Percentiles rank a stretch among this genome's conserved stretches.
These are phyloP conservation scores for Brachionus koreanus DNA, from an alignment of 1,140 invertebrate species.

Conservation along the genomic window DNA sequence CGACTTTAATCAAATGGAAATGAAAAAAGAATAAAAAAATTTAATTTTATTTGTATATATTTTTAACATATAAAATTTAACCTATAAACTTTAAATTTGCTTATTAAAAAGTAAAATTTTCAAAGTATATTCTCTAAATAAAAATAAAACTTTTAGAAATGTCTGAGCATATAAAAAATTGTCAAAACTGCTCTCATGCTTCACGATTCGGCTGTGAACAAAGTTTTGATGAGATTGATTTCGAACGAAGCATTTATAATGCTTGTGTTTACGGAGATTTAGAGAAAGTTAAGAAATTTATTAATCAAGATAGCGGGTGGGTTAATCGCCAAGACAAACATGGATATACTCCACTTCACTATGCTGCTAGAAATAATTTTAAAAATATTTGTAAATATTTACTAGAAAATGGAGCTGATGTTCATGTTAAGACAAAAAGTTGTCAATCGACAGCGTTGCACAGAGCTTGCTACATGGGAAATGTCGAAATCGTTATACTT, in stretches of 20 bases:
- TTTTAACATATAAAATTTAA: background rate
- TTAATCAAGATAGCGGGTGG: background rate
- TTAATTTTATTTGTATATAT: background rate
- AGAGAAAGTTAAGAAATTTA: slow-evolving; percentile 22
- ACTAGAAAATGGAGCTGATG: background rate
- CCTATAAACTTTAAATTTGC: background rate
- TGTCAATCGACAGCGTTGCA: slow-evolving; percentile 30
- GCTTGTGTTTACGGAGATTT: slow-evolving; percentile 20
- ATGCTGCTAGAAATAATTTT: slow-evolving; percentile 72
- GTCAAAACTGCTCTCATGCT: background rate
- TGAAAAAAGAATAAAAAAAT: slow-evolving; percentile 28
- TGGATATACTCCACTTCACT: slow-evolving; percentile 71
- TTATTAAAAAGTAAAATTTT: background rate
- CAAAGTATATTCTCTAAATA: background rate
- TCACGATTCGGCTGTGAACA: background rate
- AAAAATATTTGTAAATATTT: slow-evolving; percentile 11
- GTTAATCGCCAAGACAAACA: slow-evolving; percentile 64
- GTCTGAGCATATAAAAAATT: background rate
- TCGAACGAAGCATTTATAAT: slow-evolving; percentile 32
- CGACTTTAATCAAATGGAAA: background rate
- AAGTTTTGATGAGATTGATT: slow-evolving; percentile 33
- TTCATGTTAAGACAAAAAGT: slow-evolving; percentile 17
- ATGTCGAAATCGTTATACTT: background rate
- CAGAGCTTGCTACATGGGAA: slow-evolving; percentile 24
- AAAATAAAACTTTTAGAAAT: background rate